These are phyloP conservation scores for Cosmia pyralina DNA, from an alignment of 2,888 invertebrate genomes.

Conservation along the genomic window DNA sequence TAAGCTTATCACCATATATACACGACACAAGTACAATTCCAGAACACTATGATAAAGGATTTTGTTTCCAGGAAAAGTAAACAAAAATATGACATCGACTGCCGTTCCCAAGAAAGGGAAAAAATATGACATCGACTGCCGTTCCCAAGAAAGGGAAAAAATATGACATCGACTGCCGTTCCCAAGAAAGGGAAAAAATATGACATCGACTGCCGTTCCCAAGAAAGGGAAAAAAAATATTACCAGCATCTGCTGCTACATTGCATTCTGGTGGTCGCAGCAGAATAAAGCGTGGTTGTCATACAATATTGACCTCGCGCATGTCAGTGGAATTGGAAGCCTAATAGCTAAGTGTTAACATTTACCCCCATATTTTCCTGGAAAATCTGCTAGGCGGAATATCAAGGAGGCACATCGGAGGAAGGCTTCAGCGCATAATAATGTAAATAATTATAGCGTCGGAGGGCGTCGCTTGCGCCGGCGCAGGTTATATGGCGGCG, in stretches of 20 bases:
- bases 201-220: neutral
- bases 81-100: neutral
- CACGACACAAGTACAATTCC: neutral
- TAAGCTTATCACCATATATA: constrained; percentile 1
- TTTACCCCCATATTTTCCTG: constrained; percentile 4
- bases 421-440: constrained; percentile 29
- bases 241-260: no score
- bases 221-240: neutral
- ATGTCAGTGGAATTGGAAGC: neutral
- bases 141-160: neutral
- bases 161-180: neutral
- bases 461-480: constrained; percentile 33
- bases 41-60: neutral
- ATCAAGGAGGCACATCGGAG: neutral
- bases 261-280: no score
- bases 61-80: neutral
- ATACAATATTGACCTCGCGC: neutral
- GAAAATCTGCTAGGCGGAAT: constrained; percentile 18
- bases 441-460: constrained; percentile 22
- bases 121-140: neutral
- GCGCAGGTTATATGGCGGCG: constrained; percentile 31
- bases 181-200: neutral
- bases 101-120: neutral
- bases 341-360: neutral
- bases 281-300: neutral